Base-by-base conservation (phyloP, 1,140 invertebrate species). In the Polypedilum vanderplanki region DNA sequence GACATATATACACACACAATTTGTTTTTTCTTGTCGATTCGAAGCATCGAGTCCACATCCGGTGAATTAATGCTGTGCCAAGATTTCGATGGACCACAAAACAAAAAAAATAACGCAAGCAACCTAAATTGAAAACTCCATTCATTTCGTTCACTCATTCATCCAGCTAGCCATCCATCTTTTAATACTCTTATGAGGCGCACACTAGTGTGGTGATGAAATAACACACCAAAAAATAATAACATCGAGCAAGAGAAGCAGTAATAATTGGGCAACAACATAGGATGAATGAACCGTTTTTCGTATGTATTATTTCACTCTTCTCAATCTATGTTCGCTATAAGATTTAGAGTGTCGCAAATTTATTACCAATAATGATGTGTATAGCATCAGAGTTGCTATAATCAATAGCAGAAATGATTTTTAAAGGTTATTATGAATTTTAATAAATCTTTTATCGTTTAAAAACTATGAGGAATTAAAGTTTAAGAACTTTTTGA, bases 101-200 rank as follows among this genome's bases (percentile, higher is more conserved):
- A n/a, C n/a, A n/a, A 70, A 70, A 70, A 70, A 70, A 70, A 70
- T 70, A 70, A 70, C n/a, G n/a, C 46, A 57, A 57, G 46, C 46
- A 57, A 57, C 46, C 46, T 57, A 57, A 57, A 57, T 57, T 57
- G 46, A 57, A 57, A 57, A 57, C 12, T 57, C 46, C 46, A 57
- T 57, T 57, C 46, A 57, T 57, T n/a, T 33, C 24, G 5, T 3
- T 33, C 24, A 5, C 24, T 33, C 24, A 33, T 33, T 57, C 46
- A 57, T 12, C 46, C 46, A 57, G 10, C 46, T 15, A 57, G 12
- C 12, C 46, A 57, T 57, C 10, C 1, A 15, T 57, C 12, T 57
- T n/a, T 57, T n/a, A 57, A 57, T 57, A 57, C 46, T 57, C 46
- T 57, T 57, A 57, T 57, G 46, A 57, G n/a, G 46, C 46, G n/a